Evolutionary conservation across 2,113 vertebrate genomes (phyloP), one percentile per base, ranked within the genome.

Genomic region (Sinocyclocheilus rhinocerous): DNA sequence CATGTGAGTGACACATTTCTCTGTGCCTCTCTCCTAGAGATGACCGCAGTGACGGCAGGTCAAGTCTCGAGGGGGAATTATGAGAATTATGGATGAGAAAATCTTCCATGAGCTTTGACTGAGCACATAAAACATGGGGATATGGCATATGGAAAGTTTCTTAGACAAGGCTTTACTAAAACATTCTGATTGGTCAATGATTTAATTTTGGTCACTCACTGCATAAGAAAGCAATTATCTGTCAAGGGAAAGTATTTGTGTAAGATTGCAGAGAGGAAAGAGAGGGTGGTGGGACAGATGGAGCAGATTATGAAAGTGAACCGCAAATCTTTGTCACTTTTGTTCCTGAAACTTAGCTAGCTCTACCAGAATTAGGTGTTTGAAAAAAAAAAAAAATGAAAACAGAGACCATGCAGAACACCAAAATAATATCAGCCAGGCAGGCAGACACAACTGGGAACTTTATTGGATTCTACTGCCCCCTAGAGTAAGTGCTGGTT

Each of bases 161-260:
- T 24, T 20, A 15, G 42, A 24, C 20, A 82, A 42, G 1, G 16
- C 39, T 67, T 81, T 79, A 48, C 67, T 24, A 70, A 48, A 78
- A 73, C 50, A 73, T 33, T 78, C 6, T 22, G 22, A 76, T 52
- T 86, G 63, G 22, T 79, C 59, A 3, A 77, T 12, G 39, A 69
- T 70, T 70, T 76, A 5, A 76, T 65, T 70, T n/a, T 36, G 48
- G 5, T 50, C 36, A 59, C 55, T 70, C 50, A 59, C n/a, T 76
- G 29, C 36, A 85, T 50, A 77, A 63, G 42, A 79, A 83, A 79
- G 65, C 33, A 83, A 55, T 78, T 83, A 76, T 83, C n/a, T 82
- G n/a, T 22, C 16, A 18, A 85, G 45, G 59, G n/a, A 82, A 77
- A 24, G 36, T 33, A 81, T 81, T 57, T 67, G 33, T 69, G 65